Base-by-base conservation (phyloP, 2,888 invertebrate species). In the Temnothorax unifasciatus region DNA sequence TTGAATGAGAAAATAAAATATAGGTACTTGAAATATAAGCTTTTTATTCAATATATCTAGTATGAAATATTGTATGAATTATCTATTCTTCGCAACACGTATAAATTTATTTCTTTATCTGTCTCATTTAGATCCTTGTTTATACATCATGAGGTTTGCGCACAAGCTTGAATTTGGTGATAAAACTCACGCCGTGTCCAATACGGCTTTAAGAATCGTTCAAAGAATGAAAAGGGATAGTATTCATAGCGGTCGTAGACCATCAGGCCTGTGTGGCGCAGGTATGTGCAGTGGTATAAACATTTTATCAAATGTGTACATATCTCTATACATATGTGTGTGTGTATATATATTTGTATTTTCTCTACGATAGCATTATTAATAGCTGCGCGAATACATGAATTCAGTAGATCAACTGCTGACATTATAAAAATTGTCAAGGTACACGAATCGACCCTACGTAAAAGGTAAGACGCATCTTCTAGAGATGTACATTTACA, bases 171-270 rank as follows among this genome's bases (percentile, higher is more conserved):
- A 99, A 94, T 98, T 99, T 93, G 99, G 97, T 0, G 97, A 97
- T 0, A 99, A 99, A 95, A 98, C 98, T 15, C 98, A 99, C 92
- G 98, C 99, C 94, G 99, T 99, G 6, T 97, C 98, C 81, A 98
- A 98, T 96, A 99, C 99, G 2, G 99, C 99, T 0, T 96, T 99
- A 83, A 96, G 99, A 82, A 96, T 99, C 85, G 98, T 99, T 34
- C 98, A 99, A 95, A 96, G 99, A 91, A 99, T 99, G 99, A 99
- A 99, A 95, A 96, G 98, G 92, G 99, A 99, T 95, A 99, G 99
- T 94, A 98, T 99, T 95, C 99, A 99, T 94, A 98, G 98, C 0
- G 99, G 99, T 9, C 96, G 99, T 84, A 96, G 99, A 90, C 99
- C 99, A 1, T 99, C 99, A 0, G 99, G 99, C 15, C 96, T 99